These are phyloP conservation scores for Tuberolachnus salignus DNA, from an alignment of 2,888 invertebrate species.

Conservation along the genomic window DNA sequence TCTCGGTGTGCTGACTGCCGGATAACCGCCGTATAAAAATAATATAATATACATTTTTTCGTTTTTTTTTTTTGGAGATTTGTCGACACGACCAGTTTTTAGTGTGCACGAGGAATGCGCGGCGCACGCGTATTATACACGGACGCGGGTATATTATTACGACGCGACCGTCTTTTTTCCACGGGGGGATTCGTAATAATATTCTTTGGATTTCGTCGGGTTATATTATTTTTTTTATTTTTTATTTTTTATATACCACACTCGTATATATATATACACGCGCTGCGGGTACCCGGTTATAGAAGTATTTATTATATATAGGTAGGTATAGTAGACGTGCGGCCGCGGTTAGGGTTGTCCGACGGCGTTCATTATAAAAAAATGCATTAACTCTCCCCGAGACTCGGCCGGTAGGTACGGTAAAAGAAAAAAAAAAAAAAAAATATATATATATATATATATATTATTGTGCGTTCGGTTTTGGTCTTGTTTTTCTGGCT, in stretches of 20 bases:
- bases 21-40: no score
- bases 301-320: no score
- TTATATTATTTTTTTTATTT: slow-evolving; percentile 2
- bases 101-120: no score
- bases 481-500: slow-evolving; percentile 10
- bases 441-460: no score
- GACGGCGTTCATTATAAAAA: slow-evolving; percentile 22
- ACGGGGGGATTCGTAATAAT: neutral
- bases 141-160: neutral
- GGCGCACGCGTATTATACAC: neutral
- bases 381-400: neutral
- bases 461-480: no score
- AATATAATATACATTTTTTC: no score
- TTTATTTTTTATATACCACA: no score
- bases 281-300: neutral
- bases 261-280: no score
- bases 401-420: no score
- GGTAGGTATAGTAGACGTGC: neutral
- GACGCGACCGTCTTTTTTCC: slow-evolving; percentile 5
- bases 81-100: slow-evolving; percentile 15
- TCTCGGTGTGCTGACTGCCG: no score
- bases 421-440: no score
- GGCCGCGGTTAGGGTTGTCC: neutral
- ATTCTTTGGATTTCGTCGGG: slow-evolving; percentile 11
- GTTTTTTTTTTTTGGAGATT: neutral